Conservation (phyloP, 2,888 invertebrate species). For the Tiliacea aurago region DNA sequence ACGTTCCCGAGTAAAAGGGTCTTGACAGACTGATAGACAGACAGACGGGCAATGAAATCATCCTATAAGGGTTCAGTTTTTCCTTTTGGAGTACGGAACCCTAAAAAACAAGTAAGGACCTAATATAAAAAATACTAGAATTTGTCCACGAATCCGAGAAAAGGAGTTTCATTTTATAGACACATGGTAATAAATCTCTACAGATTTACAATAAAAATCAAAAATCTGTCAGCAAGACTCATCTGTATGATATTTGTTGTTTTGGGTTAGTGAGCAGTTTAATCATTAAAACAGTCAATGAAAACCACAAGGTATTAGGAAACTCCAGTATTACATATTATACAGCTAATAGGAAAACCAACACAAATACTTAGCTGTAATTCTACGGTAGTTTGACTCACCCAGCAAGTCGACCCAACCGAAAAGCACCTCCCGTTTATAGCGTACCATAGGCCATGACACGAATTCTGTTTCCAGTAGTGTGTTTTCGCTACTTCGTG, state of each 20-base stretch:
- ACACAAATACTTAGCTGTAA: constrained; percentile 9
- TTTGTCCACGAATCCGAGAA: not conserved
- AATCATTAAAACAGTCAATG: not conserved
- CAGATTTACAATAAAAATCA: not conserved
- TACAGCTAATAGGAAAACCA: constrained; percentile 38
- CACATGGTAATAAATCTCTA: not conserved
- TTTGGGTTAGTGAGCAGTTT: not conserved
- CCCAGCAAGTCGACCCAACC: constrained; percentile 96
- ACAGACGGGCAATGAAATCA: too few relatives aligned
- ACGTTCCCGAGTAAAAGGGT: too few relatives aligned
- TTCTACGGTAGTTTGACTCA: constrained; percentile 71
- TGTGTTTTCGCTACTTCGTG: constrained; percentile 71
- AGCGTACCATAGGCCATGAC: constrained; percentile 95
- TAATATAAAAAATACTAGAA: too few relatives aligned
- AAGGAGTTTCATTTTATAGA: not conserved
- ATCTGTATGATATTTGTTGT: not conserved
- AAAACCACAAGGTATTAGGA: constrained; percentile 30
- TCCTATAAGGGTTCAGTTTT: too few relatives aligned
- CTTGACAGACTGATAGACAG: too few relatives aligned
- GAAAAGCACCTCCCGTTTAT: constrained; percentile 95
- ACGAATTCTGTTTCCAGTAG: constrained; percentile 92
- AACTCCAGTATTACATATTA: constrained; percentile 17
- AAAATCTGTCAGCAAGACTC: not conserved
- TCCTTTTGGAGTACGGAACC: too few relatives aligned
- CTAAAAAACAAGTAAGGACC: too few relatives aligned